Evolutionary conservation across 2,888 invertebrate species (phyloP), one percentile per base, ranked within the genome.

Genomic region (Himalopsyche anomala): DNA sequence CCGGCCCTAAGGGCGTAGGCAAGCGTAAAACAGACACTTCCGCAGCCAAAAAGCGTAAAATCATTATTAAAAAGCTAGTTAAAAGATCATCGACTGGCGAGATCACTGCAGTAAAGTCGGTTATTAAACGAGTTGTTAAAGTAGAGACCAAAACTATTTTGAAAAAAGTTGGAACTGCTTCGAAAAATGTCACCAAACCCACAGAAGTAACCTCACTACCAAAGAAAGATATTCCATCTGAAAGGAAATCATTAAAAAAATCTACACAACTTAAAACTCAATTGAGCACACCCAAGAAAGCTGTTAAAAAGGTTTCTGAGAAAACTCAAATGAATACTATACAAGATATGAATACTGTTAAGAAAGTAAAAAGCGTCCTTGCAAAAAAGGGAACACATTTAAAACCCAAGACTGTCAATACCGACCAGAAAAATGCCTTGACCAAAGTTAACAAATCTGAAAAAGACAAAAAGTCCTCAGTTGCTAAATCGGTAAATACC

Each of bases 1-100:
- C 80, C 89, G 87, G 89, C 90, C 89, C 85, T 86, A 90, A 86
- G 91, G 85, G 91, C 87, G 90, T 89, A 42, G 86, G 86, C 38
- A 90, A 90, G 69, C 89, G 89, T 84, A 89, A 90, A 69, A 81
- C 81, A 56, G 89, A 88, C 69, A 84, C 85, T 28, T 84, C 85
- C 42, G 81, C 74, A 19, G 84, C 84, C 8, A 88, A 88, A 54
- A 89, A 89, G 74, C 85, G 87, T 42, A 87, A 86, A 74, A 82
- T 88, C 19, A 81, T 84, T 80, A 89, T 89, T 51, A 89, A 89
- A 82, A 88, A 89, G 80, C 51, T 87, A 9, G 89, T 88, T 42
- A 89, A 88, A 85, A 62, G 45, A 36, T 5, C 62, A 6, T 19
- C 28, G 12, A 42, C 45, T 8, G 38, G 62, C 28, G 85, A 62